Conservation (phyloP, 2,797 vertebrate species). For the Xiphophorus birchmanni region DNA sequence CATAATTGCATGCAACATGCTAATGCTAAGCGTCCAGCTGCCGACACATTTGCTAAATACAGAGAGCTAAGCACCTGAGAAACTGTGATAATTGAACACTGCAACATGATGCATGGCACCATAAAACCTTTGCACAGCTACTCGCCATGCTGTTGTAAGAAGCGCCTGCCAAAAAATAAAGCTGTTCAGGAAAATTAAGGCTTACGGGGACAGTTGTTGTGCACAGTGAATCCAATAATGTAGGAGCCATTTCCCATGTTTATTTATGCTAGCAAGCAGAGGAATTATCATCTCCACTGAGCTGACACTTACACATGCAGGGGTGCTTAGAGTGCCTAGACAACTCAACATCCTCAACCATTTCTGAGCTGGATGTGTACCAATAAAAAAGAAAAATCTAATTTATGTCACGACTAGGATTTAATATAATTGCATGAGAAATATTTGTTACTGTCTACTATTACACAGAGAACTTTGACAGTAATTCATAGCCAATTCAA, state of each 20-base stretch:
- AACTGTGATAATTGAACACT: conserved; percentile 69
- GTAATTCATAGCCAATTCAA: background rate
- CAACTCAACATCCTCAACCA: conserved; percentile 33
- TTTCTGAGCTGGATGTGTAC: conserved; percentile 24
- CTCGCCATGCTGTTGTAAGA: conserved; percentile 65
- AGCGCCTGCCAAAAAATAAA: conserved; percentile 68
- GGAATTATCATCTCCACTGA: conserved; percentile 63
- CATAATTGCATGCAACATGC: conserved; percentile 47
- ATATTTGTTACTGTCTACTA: background rate
- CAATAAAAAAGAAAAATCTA: background rate
- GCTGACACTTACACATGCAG: conserved; percentile 68
- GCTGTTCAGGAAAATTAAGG: conserved; percentile 72
- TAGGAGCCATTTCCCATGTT: conserved; percentile 60
- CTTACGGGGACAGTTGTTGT: conserved; percentile 74
- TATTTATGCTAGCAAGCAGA: conserved; percentile 63
- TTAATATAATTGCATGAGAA: conserved; percentile 6
- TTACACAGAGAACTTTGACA: background rate
- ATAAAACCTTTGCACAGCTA: conserved; percentile 71
- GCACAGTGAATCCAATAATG: conserved; percentile 74
- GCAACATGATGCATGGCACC: conserved; percentile 67
- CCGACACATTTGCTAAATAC: conserved; percentile 67
- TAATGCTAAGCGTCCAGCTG: conserved; percentile 67
- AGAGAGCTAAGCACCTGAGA: conserved; percentile 73
- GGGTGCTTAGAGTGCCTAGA: conserved; percentile 50
- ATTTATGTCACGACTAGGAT: background rate